Percentiles rank a stretch among this genome's conserved stretches.
Evolutionary conservation across 2,113 vertebrate genomes (phyloP).

Genomic region (Parus major): DNA sequence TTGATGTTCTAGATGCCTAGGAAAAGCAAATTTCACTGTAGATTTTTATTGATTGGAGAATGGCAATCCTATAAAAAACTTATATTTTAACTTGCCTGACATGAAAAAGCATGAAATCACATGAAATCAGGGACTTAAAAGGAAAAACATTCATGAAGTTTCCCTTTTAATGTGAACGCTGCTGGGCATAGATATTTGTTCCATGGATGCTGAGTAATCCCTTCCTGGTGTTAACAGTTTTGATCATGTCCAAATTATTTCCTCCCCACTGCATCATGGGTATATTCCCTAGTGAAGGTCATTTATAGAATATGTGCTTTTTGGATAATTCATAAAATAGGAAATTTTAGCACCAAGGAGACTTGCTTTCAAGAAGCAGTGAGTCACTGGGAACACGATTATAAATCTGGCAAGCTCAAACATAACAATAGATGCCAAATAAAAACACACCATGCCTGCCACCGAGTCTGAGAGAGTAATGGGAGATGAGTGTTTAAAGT

Average conservation of each 20-base stretch:
- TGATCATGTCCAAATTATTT: neutral
- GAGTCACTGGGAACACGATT: conserved; percentile 45
- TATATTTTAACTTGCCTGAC: neutral
- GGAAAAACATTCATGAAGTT: neutral
- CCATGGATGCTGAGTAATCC: neutral
- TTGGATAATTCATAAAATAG: conserved; percentile 9
- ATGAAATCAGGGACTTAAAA: neutral
- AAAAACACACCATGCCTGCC: conserved; percentile 1
- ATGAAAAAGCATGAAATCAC: neutral
- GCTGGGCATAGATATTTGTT: neutral
- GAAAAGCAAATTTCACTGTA: neutral
- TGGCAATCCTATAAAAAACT: neutral
- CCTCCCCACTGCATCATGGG: conserved; percentile 4
- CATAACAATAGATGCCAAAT: conserved; percentile 30
- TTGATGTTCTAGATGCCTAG: neutral
- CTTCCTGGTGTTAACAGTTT: conserved; percentile 34
- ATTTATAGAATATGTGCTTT: neutral
- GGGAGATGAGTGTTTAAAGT: neutral
- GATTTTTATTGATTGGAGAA: neutral
- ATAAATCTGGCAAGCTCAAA: neutral
- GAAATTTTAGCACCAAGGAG: conserved; percentile 17
- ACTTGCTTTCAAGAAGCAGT: conserved; percentile 26
- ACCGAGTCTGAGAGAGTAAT: neutral
- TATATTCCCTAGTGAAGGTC: neutral
- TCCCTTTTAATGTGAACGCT: neutral